Evolutionary conservation across 1,140 invertebrate genomes (phyloP), one percentile per base, ranked within the genome.

Genomic region (Maniola jurtina): DNA sequence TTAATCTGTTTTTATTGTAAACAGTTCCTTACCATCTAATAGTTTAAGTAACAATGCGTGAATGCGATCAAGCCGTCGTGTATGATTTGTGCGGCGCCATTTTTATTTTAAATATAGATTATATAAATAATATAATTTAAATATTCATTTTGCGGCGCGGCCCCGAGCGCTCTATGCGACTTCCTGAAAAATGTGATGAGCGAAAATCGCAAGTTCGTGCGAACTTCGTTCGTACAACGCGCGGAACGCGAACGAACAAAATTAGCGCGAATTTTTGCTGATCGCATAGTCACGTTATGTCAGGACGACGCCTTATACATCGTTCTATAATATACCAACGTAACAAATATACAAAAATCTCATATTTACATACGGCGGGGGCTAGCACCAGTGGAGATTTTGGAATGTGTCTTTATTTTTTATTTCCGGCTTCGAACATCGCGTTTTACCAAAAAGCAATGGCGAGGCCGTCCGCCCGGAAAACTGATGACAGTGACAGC

Each of bases 41-140:
- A 81, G 76, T 87, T 52, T 89, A 89, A 89, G 86, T 89, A 89
- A 88, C 85, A 84, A 84, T 83, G 84, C 83, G 77, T 81, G 77
- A 75, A 81, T 87, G 80, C 82, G 76, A 75, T 76, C 77, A 80
- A 81, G 83, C 81, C 77, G 76, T 79, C 73, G 75, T 75, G 67
- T 72, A 66, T 68, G 62, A 63, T 74, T 82, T 80, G 79, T 80
- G 82, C 79, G 78, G 77, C 82, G 79, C 76, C 71, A 73, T 80
- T 42, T 16, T 45, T n/a, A 25, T 25, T 76, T 76, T 77, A 79
- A 81, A 84, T 77, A 79, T 65, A 70, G 77, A 73, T 79, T 79
- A 78, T 70, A 77, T 79, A 81, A 78, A 83, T 86, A 81, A 81
- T 75, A 76, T 82, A 79, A 3, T 77, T 75, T 74, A 74, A 69